phyloP scores from a whole-genome alignment of 2,113 vertebrate genomes.

The Hemichromis elongatus region DNA sequence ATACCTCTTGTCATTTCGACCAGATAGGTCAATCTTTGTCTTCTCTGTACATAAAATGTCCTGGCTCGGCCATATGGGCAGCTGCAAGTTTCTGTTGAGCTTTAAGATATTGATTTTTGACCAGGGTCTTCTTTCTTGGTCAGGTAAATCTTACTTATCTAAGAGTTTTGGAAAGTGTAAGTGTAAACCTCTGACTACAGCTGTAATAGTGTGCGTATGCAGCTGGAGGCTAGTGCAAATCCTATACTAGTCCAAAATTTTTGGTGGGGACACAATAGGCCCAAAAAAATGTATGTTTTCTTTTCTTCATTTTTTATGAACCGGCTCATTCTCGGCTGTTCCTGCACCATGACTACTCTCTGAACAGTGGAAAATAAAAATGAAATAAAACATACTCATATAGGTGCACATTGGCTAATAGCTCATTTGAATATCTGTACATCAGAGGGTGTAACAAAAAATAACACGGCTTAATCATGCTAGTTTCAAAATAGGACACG shows the following conservation, averaged over 20 bases:
- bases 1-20: not conserved
- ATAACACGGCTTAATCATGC: not conserved
- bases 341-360: not conserved
- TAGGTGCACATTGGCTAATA: not conserved
- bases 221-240: not conserved
- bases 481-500: not conserved
- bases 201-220: not conserved
- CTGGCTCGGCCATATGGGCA: fast-evolving
- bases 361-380: not conserved
- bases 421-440: not conserved
- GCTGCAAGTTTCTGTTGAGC: not conserved
- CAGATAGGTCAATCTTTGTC: not conserved
- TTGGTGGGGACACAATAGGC: not conserved
- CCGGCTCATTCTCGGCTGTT: not conserved
- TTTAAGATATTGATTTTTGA: not conserved
- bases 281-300: not conserved
- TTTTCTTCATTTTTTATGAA: not conserved
- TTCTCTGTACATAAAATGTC: not conserved
- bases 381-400: too few relatives aligned
- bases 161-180: not conserved
- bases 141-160: not conserved
- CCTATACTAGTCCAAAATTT: not conserved
- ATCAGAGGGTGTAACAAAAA: not conserved
- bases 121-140: not conserved
- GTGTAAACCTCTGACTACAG: not conserved